A percentile compares a stretch with the other conserved stretches of the same genome.
Evolutionary conservation across 30 jellyfish, hydroid and myxozoan species (phyloP).

Genomic region (Hydractinia symbiolongicarpus): DNA sequence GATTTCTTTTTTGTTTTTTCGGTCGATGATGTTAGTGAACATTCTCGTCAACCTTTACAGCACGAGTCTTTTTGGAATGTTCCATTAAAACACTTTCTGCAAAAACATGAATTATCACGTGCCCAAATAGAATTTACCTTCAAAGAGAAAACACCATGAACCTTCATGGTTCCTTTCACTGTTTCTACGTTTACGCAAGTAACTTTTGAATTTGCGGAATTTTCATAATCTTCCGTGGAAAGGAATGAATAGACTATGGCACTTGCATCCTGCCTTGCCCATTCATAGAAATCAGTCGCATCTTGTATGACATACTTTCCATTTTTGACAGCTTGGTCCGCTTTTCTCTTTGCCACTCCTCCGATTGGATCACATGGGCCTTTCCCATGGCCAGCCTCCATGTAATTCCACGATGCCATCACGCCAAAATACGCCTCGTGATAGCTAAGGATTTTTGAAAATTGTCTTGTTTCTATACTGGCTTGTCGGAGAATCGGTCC

Average conservation of each 20-base stretch:
- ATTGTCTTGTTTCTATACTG: constrained; percentile 10
- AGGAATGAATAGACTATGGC: neutral
- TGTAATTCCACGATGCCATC: constrained; percentile 14
- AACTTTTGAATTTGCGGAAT: neutral
- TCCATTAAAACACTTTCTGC: neutral
- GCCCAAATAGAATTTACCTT: neutral
- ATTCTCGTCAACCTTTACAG: too few relatives aligned
- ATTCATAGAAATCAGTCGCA: neutral
- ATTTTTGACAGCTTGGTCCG: constrained; percentile 18
- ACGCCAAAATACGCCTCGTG: constrained; percentile 9
- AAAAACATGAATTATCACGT: neutral
- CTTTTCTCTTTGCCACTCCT: constrained; percentile 15
- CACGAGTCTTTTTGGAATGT: neutral
- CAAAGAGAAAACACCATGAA: constrained; percentile 1
- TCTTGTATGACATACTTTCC: constrained; percentile 12
- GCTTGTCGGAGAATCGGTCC: constrained; percentile 15
- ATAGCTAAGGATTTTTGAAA: constrained; percentile 9
- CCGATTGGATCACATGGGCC: constrained; percentile 24
- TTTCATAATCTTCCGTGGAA: neutral
- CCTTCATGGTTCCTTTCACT: neutral
- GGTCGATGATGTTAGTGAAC: too few relatives aligned
- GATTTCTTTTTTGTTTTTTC: too few relatives aligned
- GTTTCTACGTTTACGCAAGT: constrained; percentile 1
- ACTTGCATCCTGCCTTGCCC: constrained; percentile 17
- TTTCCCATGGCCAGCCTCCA: constrained; percentile 18